Evolutionary conservation across 2,888 invertebrate species (phyloP).

Genomic region (Drosophila sordidula): DNA sequence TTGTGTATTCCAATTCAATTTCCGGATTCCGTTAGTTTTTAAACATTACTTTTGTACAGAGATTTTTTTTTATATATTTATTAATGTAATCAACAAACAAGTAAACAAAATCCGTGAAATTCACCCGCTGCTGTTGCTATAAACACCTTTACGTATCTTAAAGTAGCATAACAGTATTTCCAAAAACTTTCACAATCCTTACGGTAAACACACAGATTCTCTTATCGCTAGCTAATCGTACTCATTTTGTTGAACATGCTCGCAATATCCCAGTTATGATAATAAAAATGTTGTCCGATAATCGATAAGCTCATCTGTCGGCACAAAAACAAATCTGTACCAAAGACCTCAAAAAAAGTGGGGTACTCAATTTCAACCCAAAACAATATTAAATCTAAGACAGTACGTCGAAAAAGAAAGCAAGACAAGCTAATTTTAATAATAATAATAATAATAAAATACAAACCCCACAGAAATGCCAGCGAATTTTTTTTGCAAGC

Average conservation of each 20-base stretch:
- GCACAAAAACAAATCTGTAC: constrained; percentile 2
- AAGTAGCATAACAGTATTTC: too few relatives aligned
- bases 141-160: too few relatives aligned
- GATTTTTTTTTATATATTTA: too few relatives aligned
- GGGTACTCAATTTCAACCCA: not conserved
- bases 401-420: constrained; percentile 48
- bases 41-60: too few relatives aligned
- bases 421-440: constrained; percentile 21
- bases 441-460: constrained; percentile 10
- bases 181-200: constrained; percentile 15
- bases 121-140: too few relatives aligned
- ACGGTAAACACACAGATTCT: not conserved
- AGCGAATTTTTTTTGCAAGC: constrained; percentile 55
- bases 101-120: too few relatives aligned
- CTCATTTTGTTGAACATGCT: constrained; percentile 3
- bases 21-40: too few relatives aligned
- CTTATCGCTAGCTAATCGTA: not conserved
- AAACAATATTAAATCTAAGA: constrained; percentile 42
- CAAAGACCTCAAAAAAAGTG: not conserved
- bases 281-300: constrained; percentile 21
- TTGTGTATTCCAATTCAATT: too few relatives aligned
- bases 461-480: constrained; percentile 21
- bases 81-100: too few relatives aligned
- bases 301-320: constrained; percentile 33
- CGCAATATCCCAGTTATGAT: not conserved